Conservation (phyloP, 2,888 invertebrate genomes). For the Melitaea athalia region DNA sequence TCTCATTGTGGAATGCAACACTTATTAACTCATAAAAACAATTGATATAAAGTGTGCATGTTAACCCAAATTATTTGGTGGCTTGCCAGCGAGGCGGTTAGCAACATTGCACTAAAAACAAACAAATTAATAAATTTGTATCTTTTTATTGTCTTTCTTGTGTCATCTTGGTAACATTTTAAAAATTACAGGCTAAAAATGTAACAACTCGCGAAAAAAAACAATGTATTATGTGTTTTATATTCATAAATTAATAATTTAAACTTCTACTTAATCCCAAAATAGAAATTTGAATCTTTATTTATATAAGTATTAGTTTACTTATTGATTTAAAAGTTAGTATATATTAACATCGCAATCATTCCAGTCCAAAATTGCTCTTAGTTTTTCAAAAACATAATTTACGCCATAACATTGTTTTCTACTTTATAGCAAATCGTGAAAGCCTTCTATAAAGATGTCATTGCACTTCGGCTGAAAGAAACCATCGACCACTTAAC, state of each 20-base stretch:
- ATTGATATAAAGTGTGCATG: constrained; percentile 17
- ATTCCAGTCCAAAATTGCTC: constrained; percentile 7
- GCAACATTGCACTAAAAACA: constrained; percentile 28
- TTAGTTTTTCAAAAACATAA: constrained; percentile 8
- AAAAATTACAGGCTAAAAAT: not conserved
- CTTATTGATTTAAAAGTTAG: not conserved
- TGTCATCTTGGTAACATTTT: not conserved
- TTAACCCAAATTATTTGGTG: constrained; percentile 34
- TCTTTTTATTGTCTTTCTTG: constrained; percentile 14
- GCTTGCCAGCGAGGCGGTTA: constrained; percentile 34
- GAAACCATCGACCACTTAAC: constrained; percentile 44
- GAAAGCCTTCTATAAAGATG: constrained; percentile 37
- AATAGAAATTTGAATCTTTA: too few species aligned
- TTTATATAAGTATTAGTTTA: too few species aligned
- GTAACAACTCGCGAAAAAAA: too few species aligned
- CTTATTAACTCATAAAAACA: not conserved
- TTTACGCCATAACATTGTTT: constrained; percentile 12
- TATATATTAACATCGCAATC: not conserved
- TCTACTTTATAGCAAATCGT: constrained; percentile 12
- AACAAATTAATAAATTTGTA: constrained; percentile 29
- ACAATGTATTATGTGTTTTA: too few species aligned
- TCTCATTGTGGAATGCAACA: not conserved
- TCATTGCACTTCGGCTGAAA: constrained; percentile 36
- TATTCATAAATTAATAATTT: too few species aligned
- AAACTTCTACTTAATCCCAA: too few species aligned